Base-by-base conservation (phyloP, 1,140 invertebrate genomes). In the Zaprionus inermis region DNA sequence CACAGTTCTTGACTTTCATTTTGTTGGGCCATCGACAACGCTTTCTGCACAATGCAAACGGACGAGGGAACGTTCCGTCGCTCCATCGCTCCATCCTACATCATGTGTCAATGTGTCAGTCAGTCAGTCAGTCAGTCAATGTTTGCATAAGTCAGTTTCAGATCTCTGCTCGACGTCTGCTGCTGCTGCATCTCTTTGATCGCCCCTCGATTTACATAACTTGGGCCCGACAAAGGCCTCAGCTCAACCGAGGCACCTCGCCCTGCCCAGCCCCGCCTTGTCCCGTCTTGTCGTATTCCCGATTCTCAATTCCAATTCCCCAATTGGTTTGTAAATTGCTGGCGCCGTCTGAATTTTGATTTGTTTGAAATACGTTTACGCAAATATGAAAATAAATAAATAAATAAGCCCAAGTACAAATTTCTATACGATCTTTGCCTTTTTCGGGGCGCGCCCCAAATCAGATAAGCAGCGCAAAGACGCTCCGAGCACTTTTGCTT, bases 1-100 rank as follows among this genome's bases (percentile, higher is more conserved):
- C 82, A 88, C 82, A 86, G 83, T 83, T 88, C 82, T 84, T 83
- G 80, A 80, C 81, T 82, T 82, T 85, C 75, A 78, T 86, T 86
- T 81, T 86, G 78, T 77, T 73, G 64, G 56, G 24, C 64, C 22
- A 52, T 52, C 59, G 57, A 41, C 32, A 67, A 36, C 55, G 65
- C 56, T 59, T 63, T 71, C 71, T 80, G 69, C 73, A 63, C 59
- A 77, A 73, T 81, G 78, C 49, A 73, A 80, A 61, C 77, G 64
- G 68, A 66, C 65, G 60, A 65, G 67, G 22, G 22, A 24, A 28
- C 3, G 24, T 5, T 28, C 3, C 30, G 7, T 7, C 69, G 18
- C 9, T 3, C 67, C 32, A 46, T 24, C 60, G 44, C 9, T 16
- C 38, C 59, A 58, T 52, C 18, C 70, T 60, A 59, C 70, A 72